A percentile compares a stretch with the other conserved stretches of the same genome.
phyloP scores from a whole-genome alignment of 2,797 vertebrate genomes.

The Spondyliosoma cantharus region DNA sequence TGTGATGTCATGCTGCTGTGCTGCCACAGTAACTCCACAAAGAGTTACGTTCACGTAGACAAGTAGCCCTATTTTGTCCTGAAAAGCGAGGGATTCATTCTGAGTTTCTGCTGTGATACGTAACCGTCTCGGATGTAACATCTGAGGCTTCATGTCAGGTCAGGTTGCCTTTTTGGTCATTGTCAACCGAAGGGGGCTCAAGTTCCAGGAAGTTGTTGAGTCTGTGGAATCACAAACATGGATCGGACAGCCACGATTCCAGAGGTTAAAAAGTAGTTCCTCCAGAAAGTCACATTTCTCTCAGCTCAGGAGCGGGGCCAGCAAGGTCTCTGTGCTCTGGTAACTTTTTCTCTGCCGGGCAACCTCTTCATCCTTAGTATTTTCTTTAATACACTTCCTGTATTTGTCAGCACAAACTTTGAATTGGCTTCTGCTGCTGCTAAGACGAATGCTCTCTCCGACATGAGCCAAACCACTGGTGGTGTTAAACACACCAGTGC shows the following conservation, averaged over 20 bases:
- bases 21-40: conserved; percentile 42
- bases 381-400: not conserved
- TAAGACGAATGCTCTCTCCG: conserved; percentile 6
- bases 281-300: conserved; percentile 16
- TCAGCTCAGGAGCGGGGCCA: not conserved
- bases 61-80: not conserved
- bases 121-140: not conserved
- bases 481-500: not conserved
- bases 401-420: conserved; percentile 3
- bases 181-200: not conserved
- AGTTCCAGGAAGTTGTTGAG: not conserved
- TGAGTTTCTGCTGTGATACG: not conserved
- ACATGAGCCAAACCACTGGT: not conserved
- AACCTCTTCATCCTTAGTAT: conserved; percentile 13
- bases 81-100: not conserved
- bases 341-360: conserved; percentile 22
- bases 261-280: conserved; percentile 11
- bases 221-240: conserved; percentile 2
- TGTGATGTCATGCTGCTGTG: conserved; percentile 63
- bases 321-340: not conserved
- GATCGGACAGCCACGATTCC: not conserved
- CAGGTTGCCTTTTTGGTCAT: not conserved
- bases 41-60: conserved; percentile 21
- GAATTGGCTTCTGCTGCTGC: not conserved
- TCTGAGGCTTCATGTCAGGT: conserved; percentile 14